Evolutionary conservation across 2,888 invertebrate species (phyloP).

Genomic region (Andrena haemorrhoa): DNA sequence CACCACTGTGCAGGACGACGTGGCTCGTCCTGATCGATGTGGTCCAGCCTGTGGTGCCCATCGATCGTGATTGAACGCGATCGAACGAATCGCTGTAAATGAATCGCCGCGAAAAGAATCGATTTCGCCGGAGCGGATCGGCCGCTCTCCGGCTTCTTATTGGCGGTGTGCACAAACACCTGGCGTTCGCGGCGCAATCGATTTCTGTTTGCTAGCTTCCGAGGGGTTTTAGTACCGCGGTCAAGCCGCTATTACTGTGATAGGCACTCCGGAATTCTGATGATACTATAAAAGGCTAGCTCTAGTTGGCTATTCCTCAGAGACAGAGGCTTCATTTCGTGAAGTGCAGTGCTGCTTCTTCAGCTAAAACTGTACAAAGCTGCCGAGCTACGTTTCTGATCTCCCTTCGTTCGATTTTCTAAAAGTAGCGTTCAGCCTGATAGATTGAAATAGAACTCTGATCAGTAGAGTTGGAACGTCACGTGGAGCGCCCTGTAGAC

Average conservation of each 20-base stretch:
- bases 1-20: neutral
- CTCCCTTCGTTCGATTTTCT: too few relatives aligned
- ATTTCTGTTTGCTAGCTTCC: neutral
- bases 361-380: too few relatives aligned
- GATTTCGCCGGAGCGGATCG: slow-evolving; percentile 15
- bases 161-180: neutral
- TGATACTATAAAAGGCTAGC: too few relatives aligned
- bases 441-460: neutral
- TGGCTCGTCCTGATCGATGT: slow-evolving; percentile 11
- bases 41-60: slow-evolving; percentile 21
- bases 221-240: neutral
- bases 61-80: slow-evolving; percentile 20
- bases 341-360: too few relatives aligned
- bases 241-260: too few relatives aligned
- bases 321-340: too few relatives aligned
- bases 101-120: slow-evolving; percentile 24
- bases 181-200: neutral
- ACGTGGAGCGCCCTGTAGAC: neutral
- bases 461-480: neutral
- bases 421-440: too few relatives aligned
- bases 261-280: too few relatives aligned
- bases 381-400: too few relatives aligned
- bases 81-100: slow-evolving; percentile 25
- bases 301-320: too few relatives aligned
- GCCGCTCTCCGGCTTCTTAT: neutral